Evolutionary conservation across 2,888 invertebrate species (phyloP), one percentile per base, ranked within the genome.

Genomic region (Acleris emargana): DNA sequence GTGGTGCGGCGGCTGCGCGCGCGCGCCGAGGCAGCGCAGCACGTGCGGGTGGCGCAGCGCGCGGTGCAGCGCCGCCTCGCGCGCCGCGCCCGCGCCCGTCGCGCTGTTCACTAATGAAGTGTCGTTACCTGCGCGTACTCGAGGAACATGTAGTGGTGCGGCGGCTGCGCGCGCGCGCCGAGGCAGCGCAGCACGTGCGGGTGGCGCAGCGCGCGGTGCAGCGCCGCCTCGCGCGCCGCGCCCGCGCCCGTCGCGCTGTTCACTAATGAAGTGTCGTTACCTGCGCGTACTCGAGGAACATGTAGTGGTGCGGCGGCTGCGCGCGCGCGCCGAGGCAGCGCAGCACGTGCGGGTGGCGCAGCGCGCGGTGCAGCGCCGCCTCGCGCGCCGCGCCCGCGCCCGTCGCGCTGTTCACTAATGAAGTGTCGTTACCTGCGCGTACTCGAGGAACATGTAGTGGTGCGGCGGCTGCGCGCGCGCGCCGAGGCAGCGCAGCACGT

Each of bases 261-360:
- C n/a, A n/a, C n/a, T n/a, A 3, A 5, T 25, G 22, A 22, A 25
- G 32, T 32, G 2, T 1, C 9, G 32, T 32, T 32, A 32, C 32
- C 32, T 97, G 95, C 63, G 98, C 98, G 93, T 99, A 99, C 89
- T 99, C 99, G 74, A 99, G 93, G 91, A 99, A 99, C 81, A 99
- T 95, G 87, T 98, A 99, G 87, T 97, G 97, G 75, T 94, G 93
- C 67, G 93, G 91, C 7, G 92, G 94, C 83, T 97, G 97, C 74
- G 95, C 94, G 71, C 98, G 94, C 81, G 96, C 96, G 32, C 32
- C 99, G 84, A 96, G 97, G 86, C 97, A 97, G 79, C 96, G 95
- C 81, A 99, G 95, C 72, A 99, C 95, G 87, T 97, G 95, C 69
- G 96, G 94, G 93, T 99, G 97, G 42, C 95, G 95, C 71, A 98